Evolutionary conservation across 1,140 invertebrate species (phyloP).

Genomic region (Papilio dardanus): DNA sequence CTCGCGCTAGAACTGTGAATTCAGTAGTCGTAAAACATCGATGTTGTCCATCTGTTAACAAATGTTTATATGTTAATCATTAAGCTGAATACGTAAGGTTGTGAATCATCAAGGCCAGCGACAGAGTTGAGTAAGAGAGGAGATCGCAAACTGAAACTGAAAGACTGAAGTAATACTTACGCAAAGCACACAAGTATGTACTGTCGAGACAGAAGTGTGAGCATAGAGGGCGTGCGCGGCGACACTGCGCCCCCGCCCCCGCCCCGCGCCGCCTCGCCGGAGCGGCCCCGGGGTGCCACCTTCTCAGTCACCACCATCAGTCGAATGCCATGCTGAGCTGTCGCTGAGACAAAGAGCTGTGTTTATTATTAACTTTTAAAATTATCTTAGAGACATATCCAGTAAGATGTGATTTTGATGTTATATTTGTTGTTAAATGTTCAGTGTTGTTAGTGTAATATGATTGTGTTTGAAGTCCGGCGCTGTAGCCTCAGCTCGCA

Average conservation of each 20-base stretch:
- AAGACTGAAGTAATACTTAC: constrained; percentile 14
- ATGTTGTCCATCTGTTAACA: constrained; percentile 35
- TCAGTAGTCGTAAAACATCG: constrained; percentile 29
- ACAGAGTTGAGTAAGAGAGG: constrained; percentile 17
- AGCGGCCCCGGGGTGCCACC: not conserved
- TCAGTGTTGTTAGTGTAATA: constrained; percentile 30
- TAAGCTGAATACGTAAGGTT: constrained; percentile 51
- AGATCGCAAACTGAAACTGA: constrained; percentile 13
- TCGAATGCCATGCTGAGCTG: constrained; percentile 28
- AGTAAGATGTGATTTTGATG: constrained; percentile 62
- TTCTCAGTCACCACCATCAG: not conserved
- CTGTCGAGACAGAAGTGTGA: not conserved
- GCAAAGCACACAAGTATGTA: constrained; percentile 7
- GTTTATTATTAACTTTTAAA: constrained; percentile 51
- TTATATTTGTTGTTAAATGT: constrained; percentile 51
- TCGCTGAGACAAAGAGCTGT: constrained; percentile 31
- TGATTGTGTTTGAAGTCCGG: not conserved
- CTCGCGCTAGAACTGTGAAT: constrained; percentile 24
- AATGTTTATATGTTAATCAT: constrained; percentile 40
- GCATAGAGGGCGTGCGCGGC: not conserved
- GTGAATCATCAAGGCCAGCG: constrained; percentile 42
- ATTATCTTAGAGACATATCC: constrained; percentile 67
- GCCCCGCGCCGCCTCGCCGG: not conserved
- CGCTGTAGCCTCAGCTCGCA: constrained; percentile 8
- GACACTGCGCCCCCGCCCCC: not conserved